A percentile compares a stretch with the other conserved stretches of the same genome.
These are phyloP conservation scores for Theristicus caerulescens DNA, from an alignment of 2,113 vertebrate genomes.

Conservation along the genomic window DNA sequence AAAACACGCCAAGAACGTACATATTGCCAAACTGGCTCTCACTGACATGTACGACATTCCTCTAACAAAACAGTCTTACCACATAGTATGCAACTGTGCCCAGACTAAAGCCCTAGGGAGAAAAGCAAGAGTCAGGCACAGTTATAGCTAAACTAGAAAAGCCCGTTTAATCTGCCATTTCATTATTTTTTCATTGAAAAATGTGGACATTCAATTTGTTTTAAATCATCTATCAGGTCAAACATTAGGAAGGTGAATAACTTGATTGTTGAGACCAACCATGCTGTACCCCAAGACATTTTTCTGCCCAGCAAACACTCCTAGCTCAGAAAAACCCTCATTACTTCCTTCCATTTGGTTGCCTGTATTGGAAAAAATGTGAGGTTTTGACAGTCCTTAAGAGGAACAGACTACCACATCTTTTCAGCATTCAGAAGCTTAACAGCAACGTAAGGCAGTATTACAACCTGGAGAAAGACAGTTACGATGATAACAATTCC, in stretches of 20 bases:
- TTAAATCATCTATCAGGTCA: neutral
- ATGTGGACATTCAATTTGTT: fast-evolving
- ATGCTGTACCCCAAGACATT: fast-evolving
- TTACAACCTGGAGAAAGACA: neutral
- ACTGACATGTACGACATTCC: fast-evolving
- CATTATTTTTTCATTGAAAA: neutral
- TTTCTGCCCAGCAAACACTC: neutral
- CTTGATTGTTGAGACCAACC: neutral
- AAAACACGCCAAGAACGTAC: fast-evolving
- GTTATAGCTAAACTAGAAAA: neutral
- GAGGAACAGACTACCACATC: neutral
- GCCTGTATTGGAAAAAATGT: neutral
- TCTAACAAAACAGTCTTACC: neutral
- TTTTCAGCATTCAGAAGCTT: neutral
- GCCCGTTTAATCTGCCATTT: neutral
- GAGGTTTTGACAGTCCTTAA: neutral
- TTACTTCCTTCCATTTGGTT: neutral
- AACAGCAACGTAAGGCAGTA: neutral
- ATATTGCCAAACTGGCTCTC: neutral
- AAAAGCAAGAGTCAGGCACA: neutral
- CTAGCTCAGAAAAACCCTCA: neutral
- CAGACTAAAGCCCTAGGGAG: neutral
- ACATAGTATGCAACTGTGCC: fast-evolving
- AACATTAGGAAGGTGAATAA: neutral
- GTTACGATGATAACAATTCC: neutral